Evolutionary conservation across 2,888 invertebrate genomes (phyloP).

Genomic region (Tanypteryx hageni): DNA sequence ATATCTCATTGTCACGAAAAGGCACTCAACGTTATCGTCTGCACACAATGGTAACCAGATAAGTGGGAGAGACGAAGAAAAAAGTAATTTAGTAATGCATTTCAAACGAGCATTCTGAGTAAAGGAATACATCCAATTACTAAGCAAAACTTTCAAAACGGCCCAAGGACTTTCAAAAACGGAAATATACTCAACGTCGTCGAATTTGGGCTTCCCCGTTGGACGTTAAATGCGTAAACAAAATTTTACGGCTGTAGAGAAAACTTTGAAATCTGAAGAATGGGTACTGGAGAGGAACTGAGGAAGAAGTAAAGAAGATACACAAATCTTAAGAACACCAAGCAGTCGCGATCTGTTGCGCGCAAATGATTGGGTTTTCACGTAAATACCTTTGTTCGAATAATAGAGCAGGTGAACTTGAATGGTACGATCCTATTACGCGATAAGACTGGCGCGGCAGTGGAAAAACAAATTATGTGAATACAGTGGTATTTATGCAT

Average conservation of each 20-base stretch:
- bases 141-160: not conserved
- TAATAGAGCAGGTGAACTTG: too few species aligned
- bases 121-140: not conserved
- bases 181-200: not conserved
- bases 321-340: too few species aligned
- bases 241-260: not conserved
- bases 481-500: too few species aligned
- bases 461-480: too few species aligned
- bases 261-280: not conserved
- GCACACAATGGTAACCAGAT: not conserved
- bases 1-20: conserved; percentile 20
- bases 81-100: not conserved
- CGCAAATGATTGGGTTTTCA: not conserved
- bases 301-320: too few species aligned
- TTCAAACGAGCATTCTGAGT: not conserved
- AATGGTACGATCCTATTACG: too few species aligned
- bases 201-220: not conserved
- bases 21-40: conserved; percentile 2
- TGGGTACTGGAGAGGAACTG: not conserved
- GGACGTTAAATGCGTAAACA: not conserved
- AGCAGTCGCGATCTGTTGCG: not conserved
- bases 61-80: not conserved
- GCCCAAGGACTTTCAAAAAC: not conserved
- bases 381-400: not conserved
- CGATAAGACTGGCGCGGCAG: too few species aligned